These are phyloP conservation scores for Furcifer pardalis DNA, from an alignment of 2,797 vertebrate genomes.

Conservation along the genomic window DNA sequence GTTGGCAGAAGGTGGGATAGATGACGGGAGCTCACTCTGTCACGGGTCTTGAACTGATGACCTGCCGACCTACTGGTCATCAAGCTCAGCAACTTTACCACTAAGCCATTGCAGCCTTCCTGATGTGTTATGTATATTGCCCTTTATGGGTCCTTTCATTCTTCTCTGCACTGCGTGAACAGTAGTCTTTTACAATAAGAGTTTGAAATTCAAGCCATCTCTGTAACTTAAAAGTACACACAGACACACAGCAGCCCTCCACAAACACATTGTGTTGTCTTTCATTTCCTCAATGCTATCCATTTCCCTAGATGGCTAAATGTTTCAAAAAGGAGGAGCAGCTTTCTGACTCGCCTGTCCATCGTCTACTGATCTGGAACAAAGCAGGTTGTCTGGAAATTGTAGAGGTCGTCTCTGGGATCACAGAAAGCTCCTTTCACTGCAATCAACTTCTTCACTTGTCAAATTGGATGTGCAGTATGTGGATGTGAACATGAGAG, in stretches of 20 bases:
- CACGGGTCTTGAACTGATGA: too few species aligned
- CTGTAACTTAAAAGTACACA: neutral
- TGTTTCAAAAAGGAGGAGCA: neutral
- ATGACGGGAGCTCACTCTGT: too few species aligned
- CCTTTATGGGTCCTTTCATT: neutral
- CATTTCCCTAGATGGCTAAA: neutral
- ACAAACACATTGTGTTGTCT: neutral
- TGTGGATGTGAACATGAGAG: too few species aligned
- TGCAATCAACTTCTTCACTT: neutral
- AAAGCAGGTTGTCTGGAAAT: neutral
- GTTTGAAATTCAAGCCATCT: conserved; percentile 8
- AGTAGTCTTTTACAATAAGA: neutral
- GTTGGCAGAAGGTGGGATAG: too few species aligned
- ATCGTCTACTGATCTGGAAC: neutral
- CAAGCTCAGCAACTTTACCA: too few species aligned
- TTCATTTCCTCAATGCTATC: neutral
- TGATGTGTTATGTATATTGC: neutral
- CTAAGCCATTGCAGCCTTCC: too few species aligned
- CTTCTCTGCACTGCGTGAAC: neutral
- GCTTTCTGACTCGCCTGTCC: neutral
- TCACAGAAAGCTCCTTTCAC: neutral
- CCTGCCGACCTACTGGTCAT: too few species aligned
- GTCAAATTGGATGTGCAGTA: neutral
- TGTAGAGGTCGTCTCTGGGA: neutral
- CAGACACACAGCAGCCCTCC: neutral